Evolutionary conservation across 2,888 invertebrate genomes (phyloP).

Genomic region (Hemaris fuciformis): DNA sequence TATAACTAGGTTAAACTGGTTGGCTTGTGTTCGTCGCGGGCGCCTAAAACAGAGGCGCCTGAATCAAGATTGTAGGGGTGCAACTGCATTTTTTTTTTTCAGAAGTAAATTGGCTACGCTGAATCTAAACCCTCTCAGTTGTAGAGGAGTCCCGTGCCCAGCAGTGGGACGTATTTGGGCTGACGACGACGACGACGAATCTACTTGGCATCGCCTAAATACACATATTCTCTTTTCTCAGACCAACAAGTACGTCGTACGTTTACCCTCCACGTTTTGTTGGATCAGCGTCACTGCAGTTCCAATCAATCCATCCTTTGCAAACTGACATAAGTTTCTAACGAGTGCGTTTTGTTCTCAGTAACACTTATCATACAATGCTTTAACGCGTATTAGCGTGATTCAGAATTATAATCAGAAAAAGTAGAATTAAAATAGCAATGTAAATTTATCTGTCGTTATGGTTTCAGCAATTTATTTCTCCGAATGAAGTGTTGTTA

Average conservation of each 20-base stretch:
- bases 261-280: background rate
- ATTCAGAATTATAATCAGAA: background rate
- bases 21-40: no score
- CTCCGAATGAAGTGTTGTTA: no score
- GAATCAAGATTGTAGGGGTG: no score
- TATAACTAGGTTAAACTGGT: background rate
- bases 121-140: no score
- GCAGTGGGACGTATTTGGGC: no score
- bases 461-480: no score
- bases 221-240: background rate
- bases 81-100: background rate
- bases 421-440: background rate
- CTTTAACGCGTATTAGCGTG: background rate
- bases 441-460: no score
- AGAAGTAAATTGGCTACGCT: background rate
- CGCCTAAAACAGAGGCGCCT: no score
- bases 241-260: background rate
- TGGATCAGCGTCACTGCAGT: background rate
- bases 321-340: background rate
- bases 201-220: background rate
- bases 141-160: no score
- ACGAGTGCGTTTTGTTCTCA: background rate
- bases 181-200: no score
- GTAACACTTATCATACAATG: background rate
- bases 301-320: background rate